Conservation (phyloP, 2,888 invertebrate genomes). For the Phorcus lineatus region DNA sequence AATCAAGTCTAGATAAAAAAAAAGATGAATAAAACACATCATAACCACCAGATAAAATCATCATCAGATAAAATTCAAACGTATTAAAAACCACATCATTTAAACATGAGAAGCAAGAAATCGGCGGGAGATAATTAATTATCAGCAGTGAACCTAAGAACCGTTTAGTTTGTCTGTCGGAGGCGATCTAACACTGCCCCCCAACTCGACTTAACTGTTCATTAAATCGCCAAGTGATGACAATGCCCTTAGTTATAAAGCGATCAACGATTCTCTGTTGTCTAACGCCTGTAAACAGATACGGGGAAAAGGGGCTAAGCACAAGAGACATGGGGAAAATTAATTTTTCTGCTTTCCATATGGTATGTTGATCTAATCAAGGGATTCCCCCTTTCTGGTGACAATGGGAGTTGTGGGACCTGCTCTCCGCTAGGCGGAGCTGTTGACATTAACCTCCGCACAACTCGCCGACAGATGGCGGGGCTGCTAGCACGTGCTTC, state of each 20-base stretch:
- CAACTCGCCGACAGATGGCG: conserved; percentile 3
- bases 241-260: neutral
- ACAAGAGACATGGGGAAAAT: conserved; percentile 8
- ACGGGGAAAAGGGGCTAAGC: neutral
- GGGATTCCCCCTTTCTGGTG: neutral
- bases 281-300: neutral
- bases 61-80: no score
- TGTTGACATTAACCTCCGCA: neutral
- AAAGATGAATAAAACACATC: no score
- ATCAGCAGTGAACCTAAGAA: no score
- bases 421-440: neutral
- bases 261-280: neutral
- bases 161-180: neutral
- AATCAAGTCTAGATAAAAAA: no score
- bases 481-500: neutral
- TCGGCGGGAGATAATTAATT: no score
- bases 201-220: neutral
- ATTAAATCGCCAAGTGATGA: neutral
- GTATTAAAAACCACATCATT: no score
- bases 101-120: no score
- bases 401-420: neutral
- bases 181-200: neutral
- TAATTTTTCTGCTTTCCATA: conserved; percentile 34
- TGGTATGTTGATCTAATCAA: conserved; percentile 12
- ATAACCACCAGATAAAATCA: no score